Conservation (phyloP, 2,888 invertebrate species). For the Zaprionus lineosus region DNA sequence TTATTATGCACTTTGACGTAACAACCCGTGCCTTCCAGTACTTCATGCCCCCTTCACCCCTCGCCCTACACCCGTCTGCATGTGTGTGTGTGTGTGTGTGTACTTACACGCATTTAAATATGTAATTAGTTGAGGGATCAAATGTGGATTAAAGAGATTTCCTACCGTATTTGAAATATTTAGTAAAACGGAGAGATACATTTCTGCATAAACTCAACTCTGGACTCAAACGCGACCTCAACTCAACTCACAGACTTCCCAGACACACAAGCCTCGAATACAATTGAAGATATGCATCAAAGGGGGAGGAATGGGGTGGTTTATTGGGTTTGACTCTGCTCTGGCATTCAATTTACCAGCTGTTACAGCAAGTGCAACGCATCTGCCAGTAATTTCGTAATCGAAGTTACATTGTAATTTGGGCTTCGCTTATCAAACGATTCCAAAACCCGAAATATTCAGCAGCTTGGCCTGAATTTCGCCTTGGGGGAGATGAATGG, state of each 20-base stretch:
- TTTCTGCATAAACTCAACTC: slow-evolving; percentile 3
- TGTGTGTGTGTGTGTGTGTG: no score
- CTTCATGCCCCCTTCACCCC: neutral
- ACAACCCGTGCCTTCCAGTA: neutral
- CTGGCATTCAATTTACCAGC: slow-evolving; percentile 23
- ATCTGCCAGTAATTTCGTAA: slow-evolving; percentile 40
- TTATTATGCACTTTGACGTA: slow-evolving; percentile 54
- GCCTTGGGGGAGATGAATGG: neutral
- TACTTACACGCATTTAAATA: slow-evolving; percentile 64
- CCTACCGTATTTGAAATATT: slow-evolving; percentile 4
- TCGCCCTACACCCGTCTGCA: neutral
- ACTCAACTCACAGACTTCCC: no score
- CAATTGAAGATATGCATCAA: no score
- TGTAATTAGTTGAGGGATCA: slow-evolving; percentile 61
- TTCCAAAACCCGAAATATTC: slow-evolving; percentile 25
- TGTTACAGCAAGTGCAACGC: slow-evolving; percentile 19
- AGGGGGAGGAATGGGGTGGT: neutral
- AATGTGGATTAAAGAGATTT: slow-evolving; percentile 50
- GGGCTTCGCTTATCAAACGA: slow-evolving; percentile 27
- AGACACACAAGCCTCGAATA: no score
- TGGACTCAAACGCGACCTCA: no score
- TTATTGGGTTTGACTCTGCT: no score
- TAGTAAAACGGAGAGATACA: neutral
- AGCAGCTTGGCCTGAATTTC: slow-evolving; percentile 39
- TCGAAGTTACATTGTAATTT: slow-evolving; percentile 24